A percentile compares a stretch with the other conserved stretches of the same genome.
phyloP scores from a whole-genome alignment of 2,113 vertebrate species.

The Prionailurus bengalensis region DNA sequence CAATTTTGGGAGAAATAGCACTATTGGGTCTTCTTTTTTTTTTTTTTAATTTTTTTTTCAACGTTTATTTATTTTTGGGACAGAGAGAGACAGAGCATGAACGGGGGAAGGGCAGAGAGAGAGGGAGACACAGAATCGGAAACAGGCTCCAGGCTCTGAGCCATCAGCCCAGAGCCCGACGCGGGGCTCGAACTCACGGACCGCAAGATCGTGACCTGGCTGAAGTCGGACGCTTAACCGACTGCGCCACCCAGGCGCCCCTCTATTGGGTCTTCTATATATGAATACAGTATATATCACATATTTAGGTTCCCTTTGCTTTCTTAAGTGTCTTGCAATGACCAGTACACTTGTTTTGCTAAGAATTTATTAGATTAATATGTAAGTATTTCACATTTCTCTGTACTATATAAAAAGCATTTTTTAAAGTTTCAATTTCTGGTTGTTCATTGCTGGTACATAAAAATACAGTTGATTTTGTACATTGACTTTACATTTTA shows the following conservation, averaged over 20 bases:
- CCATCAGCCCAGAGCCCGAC: too few relatives aligned
- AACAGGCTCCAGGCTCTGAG: too few relatives aligned
- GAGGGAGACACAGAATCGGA: too few relatives aligned
- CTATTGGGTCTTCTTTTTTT: neutral
- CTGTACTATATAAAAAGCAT: neutral
- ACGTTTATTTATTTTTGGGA: too few relatives aligned
- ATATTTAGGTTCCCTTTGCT: neutral
- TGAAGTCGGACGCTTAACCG: too few relatives aligned
- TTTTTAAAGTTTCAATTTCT: neutral
- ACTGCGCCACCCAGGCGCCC: too few relatives aligned
- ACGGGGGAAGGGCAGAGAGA: too few relatives aligned
- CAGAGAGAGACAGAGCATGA: too few relatives aligned
- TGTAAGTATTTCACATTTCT: neutral
- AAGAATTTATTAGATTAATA: neutral
- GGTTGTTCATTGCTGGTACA: neutral
- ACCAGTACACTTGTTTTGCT: neutral
- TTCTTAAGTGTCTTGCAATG: neutral
- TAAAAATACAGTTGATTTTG: neutral
- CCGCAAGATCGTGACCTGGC: too few relatives aligned
- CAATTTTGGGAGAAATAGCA: neutral
- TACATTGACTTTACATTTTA: neutral
- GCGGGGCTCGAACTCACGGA: too few relatives aligned
- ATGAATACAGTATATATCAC: neutral
- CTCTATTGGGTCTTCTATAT: neutral
- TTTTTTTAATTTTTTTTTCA: too few relatives aligned